phyloP scores from a whole-genome alignment of 2,888 invertebrate species.

The Peribatodes rhomboidaria region DNA sequence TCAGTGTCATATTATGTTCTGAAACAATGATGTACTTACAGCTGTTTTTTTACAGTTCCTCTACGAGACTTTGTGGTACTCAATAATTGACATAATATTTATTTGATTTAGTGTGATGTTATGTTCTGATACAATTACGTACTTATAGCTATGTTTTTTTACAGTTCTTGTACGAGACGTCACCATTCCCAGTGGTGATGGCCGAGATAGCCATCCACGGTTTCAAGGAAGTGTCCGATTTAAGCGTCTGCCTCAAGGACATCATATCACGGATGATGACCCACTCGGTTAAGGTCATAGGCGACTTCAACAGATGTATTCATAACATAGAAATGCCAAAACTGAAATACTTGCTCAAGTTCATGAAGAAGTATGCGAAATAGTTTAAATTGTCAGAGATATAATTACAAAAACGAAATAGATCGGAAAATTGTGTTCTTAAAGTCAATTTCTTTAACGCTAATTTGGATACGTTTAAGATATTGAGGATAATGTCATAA shows the following conservation, averaged over 20 bases:
- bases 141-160: no score
- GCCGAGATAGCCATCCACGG: conserved; percentile 82
- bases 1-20: no score
- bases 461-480: no score
- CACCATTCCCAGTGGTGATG: conserved; percentile 83
- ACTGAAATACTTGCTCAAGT: conserved; percentile 79
- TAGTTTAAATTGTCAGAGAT: neutral
- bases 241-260: conserved; percentile 81
- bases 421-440: no score
- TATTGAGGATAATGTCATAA: no score
- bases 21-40: no score
- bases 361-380: conserved; percentile 81
- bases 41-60: no score
- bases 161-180: conserved; percentile 82
- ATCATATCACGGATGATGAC: conserved; percentile 84
- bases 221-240: conserved; percentile 81
- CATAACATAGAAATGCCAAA: conserved; percentile 84
- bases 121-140: no score
- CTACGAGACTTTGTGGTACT: no score
- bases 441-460: no score
- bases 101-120: no score
- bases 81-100: no score
- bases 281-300: conserved; percentile 81
- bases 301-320: conserved; percentile 82
- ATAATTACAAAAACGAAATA: neutral